Base-by-base conservation (phyloP, 2,888 invertebrate genomes). In the Pachycephus smyrnensis region DNA sequence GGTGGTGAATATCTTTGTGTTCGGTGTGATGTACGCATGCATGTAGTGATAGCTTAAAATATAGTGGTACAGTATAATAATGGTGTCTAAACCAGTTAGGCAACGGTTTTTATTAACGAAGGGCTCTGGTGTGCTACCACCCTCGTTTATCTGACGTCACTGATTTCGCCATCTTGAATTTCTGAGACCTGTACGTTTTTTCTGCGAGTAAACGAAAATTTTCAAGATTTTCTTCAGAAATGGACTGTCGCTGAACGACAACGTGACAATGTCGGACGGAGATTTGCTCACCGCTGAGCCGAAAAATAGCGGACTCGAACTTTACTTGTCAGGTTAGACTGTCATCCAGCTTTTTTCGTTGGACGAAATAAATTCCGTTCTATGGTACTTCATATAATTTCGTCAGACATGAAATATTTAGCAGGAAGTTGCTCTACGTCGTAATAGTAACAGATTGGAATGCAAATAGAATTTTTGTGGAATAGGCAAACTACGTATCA, bases 291-390 rank as follows among this genome's bases (percentile, higher is more conserved):
- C 73, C 3, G 75, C 75, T 69, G 71, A 76, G 55, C 74, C 40
- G 75, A 79, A 83, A 68, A 73, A 71, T 69, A 77, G 40, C 78
- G 74, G 69, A 73, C 69, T 15, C 69, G 76, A 80, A 77, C 33
- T 78, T 77, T 75, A 76, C 75, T 80, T 78, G 71, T 74, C 78
- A 83, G 83, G 83, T 82, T 77, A 79, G 83, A 76, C 35, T 75
- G 78, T 68, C 76, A 80, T 78, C 80, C 37, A 37, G 12, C 4
- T 37, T 74, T 75, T 76, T 79, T 73, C 35, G 77, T 12, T 69
- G 40, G 35, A 40, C 33, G 69, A 30, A 40, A 73, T 74, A 69
- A 75, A 68, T 76, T 73, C 73, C 75, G 68, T 73, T 75, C 71
- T 23, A 35, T 75, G 77, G 75, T 75, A 32, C 35, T 77, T 69